phyloP scores from a whole-genome alignment of 2,888 invertebrate genomes.

The Drosophila monieri region DNA sequence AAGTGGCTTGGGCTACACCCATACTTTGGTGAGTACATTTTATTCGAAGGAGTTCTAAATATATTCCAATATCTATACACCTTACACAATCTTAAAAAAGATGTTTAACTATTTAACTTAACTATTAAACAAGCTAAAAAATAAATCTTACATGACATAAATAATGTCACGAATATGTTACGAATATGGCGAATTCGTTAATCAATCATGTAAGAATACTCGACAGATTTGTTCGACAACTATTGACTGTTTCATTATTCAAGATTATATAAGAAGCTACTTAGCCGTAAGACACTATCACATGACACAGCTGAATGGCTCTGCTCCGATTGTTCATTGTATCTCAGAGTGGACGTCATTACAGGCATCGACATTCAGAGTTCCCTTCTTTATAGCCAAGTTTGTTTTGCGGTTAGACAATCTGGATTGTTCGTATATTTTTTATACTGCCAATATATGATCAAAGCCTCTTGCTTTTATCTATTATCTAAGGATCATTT shows the following conservation, averaged over 20 bases:
- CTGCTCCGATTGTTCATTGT: conserved; percentile 2
- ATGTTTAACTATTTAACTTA: no score
- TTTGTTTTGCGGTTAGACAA: conserved; percentile 33
- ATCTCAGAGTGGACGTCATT: conserved; percentile 9
- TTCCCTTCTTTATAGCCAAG: conserved; percentile 12
- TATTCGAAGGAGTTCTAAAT: no score
- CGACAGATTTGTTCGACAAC: background rate
- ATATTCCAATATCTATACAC: no score
- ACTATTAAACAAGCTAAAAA: background rate
- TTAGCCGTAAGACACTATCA: conserved; percentile 37
- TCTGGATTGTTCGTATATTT: conserved; percentile 10
- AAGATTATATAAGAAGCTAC: conserved; percentile 17
- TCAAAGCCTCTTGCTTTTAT: conserved; percentile 13
- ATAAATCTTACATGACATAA: background rate
- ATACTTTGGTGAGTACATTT: conserved; percentile 77
- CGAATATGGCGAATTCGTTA: background rate
- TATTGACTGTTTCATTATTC: conserved; percentile 13
- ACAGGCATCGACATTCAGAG: background rate
- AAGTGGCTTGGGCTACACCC: conserved; percentile 79
- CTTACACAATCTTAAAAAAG: no score
- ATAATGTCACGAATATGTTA: background rate
- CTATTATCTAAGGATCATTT: background rate
- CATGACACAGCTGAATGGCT: conserved; percentile 43
- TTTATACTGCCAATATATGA: conserved; percentile 1
- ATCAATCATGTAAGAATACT: background rate